Conservation (phyloP, 2,797 vertebrate genomes). For the Morelia viridis region DNA sequence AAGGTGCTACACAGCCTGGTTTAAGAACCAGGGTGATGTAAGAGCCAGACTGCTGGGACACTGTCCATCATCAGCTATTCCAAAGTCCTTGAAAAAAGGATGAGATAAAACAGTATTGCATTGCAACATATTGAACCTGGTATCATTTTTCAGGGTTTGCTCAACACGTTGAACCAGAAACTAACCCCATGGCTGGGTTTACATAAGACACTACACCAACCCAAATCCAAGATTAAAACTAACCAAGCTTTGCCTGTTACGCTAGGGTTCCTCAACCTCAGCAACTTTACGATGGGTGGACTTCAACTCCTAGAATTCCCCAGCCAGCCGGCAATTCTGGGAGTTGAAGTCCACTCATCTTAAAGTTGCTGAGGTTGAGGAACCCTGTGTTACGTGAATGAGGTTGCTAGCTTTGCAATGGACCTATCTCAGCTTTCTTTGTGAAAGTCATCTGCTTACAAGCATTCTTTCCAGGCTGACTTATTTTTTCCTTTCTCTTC, state of each 20-base stretch:
- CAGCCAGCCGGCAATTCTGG: too few species aligned
- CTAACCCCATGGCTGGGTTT: not conserved
- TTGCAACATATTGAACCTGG: not conserved
- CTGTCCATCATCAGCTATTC: not conserved
- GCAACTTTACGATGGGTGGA: too few species aligned
- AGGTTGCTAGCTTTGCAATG: not conserved
- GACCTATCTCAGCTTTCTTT: not conserved
- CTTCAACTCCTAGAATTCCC: too few species aligned
- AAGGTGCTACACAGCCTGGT: not conserved
- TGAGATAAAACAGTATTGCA: not conserved
- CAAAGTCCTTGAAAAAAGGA: not conserved
- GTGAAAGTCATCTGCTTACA: not conserved
- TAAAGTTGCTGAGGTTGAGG: too few species aligned
- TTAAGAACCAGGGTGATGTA: not conserved
- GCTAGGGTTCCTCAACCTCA: too few species aligned
- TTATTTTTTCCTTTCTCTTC: not conserved
- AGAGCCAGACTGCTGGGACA: not conserved
- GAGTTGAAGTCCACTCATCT: too few species aligned
- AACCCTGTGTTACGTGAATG: not conserved
- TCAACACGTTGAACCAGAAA: not conserved
- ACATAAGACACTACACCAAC: not conserved
- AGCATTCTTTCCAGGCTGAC: not conserved
- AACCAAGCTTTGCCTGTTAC: not conserved
- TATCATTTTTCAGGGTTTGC: not conserved
- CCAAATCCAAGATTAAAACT: not conserved